Evolutionary conservation across 92 coral and sea anemone genomes (phyloP), one percentile per base, ranked within the genome.

Genomic region (Epizoanthus fatuus): DNA sequence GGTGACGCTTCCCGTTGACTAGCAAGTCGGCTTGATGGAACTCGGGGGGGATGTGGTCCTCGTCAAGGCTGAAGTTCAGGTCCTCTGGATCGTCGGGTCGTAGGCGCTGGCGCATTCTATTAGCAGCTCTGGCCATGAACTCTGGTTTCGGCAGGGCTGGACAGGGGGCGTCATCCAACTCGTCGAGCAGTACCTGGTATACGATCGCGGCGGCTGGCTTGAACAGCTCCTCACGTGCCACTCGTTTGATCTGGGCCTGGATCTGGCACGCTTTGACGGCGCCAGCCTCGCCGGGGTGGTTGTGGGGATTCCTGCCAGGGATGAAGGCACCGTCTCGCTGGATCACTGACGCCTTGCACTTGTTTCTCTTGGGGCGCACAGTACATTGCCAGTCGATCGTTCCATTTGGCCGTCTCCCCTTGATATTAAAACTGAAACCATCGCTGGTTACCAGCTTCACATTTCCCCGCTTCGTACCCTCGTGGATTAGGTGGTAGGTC

Each of bases 121-220:
- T 79, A 3, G 72, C 84, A 29, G 20, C 57, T 39, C 69, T 22
- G 47, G 82, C 82, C 51, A 76, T 44, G 32, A 25, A 64, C 20
- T 62, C 82, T n/a, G 82, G 82, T 11, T 76, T 76, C 5, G 82
- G 69, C 29, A 76, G 82, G 4, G 54, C 59, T 11, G 82, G 82
- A 37, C 82, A 80, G 19, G 85, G 85, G 17, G 76, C 85, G 72
- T 66, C 71, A n/a, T 58, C 65, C 17, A 81, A 59, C 64, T 81
- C 85, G 9, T 65, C 53, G 20, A 65, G 53, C 38, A 81, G 58
- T 51, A 81, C 75, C 19, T 22, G 20, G 40, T 81, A 49, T 10
- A 81, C 85, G 44, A 81, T 81, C 42, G 85, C 85, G 22, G 85
- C 65, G 57, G 85, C 85, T 12, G 85, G 85, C 42, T 25, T 81